These are phyloP conservation scores for Amphipoea lucens DNA, from an alignment of 2,888 invertebrate genomes.

Conservation along the genomic window DNA sequence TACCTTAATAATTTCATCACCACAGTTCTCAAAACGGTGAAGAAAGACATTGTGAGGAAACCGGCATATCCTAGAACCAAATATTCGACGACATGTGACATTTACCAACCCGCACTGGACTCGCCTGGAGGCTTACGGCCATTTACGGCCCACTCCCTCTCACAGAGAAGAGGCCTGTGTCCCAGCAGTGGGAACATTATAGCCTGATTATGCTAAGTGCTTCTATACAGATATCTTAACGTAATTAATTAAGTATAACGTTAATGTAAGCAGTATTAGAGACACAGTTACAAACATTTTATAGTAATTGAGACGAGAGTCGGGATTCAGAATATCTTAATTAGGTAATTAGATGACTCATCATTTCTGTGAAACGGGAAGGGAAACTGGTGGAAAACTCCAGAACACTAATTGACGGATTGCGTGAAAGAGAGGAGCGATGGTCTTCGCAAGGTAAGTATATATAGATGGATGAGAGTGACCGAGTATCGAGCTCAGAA, in stretches of 20 bases:
- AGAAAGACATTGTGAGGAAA: no score
- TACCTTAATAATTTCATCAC: no score
- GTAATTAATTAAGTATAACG: constrained; percentile 6
- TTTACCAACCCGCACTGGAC: no score
- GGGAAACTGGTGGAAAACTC: constrained; percentile 8
- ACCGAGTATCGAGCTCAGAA: neutral
- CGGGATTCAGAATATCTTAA: constrained; percentile 18
- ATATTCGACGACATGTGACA: no score
- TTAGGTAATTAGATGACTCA: constrained; percentile 23
- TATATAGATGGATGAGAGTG: neutral
- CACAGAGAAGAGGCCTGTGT: no score
- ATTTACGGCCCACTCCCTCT: no score
- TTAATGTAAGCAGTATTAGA: neutral
- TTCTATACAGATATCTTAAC: neutral
- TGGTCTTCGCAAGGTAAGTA: neutral
- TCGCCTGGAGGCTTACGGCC: no score
- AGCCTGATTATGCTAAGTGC: neutral
- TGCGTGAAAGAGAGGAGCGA: constrained; percentile 17
- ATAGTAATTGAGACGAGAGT: constrained; percentile 19
- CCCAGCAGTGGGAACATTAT: no score
- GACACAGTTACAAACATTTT: constrained; percentile 1
- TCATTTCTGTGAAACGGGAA: constrained; percentile 21
- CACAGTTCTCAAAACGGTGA: no score
- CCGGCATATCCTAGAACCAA: no score
- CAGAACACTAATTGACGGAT: constrained; percentile 40